These are phyloP conservation scores for Loxodonta africana DNA, from an alignment of 2,113 vertebrate genomes.

Conservation along the genomic window DNA sequence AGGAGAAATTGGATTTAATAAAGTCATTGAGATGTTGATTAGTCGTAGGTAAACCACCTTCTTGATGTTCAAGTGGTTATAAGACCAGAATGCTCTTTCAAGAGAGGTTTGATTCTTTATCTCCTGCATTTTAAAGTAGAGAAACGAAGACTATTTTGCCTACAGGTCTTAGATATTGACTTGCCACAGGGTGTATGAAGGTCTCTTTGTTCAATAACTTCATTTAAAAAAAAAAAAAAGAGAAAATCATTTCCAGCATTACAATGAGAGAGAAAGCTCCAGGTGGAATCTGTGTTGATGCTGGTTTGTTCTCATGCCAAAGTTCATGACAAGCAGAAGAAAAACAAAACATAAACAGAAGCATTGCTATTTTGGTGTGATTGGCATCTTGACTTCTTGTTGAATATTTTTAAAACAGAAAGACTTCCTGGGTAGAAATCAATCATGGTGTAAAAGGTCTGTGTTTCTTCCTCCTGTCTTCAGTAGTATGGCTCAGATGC, in stretches of 20 bases:
- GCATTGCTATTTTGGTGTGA: constrained; percentile 69
- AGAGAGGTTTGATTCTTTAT: background rate
- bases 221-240: background rate
- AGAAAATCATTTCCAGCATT: background rate
- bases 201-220: constrained; percentile 17
- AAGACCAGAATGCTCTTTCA: background rate
- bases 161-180: background rate
- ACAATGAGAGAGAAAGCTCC: background rate
- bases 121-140: background rate
- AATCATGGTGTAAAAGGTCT: constrained; percentile 10
- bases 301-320: constrained; percentile 46
- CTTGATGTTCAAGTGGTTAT: background rate
- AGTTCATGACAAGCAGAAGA: constrained; percentile 30
- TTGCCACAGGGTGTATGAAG: background rate
- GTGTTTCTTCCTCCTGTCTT: background rate
- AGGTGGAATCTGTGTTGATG: background rate
- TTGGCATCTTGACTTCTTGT: constrained; percentile 67
- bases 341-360: background rate
- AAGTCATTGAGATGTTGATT: constrained; percentile 17
- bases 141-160: background rate
- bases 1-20: constrained; percentile 11
- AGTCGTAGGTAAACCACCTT: constrained; percentile 5
- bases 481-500: background rate
- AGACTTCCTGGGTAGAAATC: constrained; percentile 61
- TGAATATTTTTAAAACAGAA: constrained; percentile 52